Conservation (phyloP, 2,113 vertebrate genomes). For the Pachypanchax playfairii region DNA sequence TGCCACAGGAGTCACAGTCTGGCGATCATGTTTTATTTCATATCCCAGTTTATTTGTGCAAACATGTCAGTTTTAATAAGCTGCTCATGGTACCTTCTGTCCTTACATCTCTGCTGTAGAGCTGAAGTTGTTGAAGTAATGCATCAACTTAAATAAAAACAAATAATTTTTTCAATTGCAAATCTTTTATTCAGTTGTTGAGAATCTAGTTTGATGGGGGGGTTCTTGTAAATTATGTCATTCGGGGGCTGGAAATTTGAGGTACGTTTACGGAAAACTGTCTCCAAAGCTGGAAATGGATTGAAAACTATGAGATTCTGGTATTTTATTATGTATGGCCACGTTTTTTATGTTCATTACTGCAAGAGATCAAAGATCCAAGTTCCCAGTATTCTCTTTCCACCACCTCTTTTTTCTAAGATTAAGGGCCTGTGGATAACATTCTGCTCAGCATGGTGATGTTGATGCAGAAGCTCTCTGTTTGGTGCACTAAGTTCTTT, state of each 20-base stretch:
- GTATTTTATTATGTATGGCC: not conserved
- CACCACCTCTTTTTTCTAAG: too few species aligned
- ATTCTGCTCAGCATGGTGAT: conserved; percentile 1
- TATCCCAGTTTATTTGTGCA: not conserved
- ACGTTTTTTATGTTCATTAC: conserved; percentile 9
- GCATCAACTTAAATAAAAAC: too few species aligned
- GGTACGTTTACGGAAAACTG: not conserved
- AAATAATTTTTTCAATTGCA: too few species aligned
- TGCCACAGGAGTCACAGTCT: too few species aligned
- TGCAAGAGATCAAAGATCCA: not conserved
- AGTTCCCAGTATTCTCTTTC: conserved; percentile 23
- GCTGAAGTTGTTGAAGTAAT: too few species aligned
- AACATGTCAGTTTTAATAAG: not conserved
- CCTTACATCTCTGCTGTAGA: too few species aligned
- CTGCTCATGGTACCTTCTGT: too few species aligned
- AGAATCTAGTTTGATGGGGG: not conserved
- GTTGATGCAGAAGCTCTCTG: not conserved
- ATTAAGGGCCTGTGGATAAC: not conserved
- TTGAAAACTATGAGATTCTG: not conserved
- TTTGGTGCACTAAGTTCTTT: conserved; percentile 7
- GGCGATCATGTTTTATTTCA: not conserved
- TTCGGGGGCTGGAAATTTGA: too few species aligned
- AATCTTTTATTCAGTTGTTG: too few species aligned
- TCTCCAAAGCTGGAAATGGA: not conserved
- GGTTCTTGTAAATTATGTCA: too few species aligned